Percentiles rank a stretch among this genome's conserved stretches.
Conservation (phyloP, 2,888 invertebrate species). For the Hirtodrosophila alboralis region DNA sequence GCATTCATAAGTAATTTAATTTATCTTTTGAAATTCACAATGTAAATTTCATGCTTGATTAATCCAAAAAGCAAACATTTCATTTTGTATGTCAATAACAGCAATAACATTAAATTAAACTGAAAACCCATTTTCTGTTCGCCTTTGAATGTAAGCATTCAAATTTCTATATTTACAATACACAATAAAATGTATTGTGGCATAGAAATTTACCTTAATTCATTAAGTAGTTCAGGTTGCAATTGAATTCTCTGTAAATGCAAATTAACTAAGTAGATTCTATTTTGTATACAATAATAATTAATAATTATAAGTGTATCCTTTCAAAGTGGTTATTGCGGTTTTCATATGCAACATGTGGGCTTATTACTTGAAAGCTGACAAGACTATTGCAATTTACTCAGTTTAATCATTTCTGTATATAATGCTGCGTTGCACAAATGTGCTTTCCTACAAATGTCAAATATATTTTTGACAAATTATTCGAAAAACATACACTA, state of each 20-base stretch:
- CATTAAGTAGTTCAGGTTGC: not conserved
- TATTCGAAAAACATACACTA: conserved; percentile 38
- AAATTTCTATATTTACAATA: no score
- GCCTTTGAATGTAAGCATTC: no score
- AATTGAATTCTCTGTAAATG: conserved; percentile 6
- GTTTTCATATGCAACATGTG: not conserved
- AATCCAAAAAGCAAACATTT: conserved; percentile 15
- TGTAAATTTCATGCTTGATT: conserved; percentile 32
- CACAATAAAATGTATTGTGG: no score
- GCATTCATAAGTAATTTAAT: not conserved
- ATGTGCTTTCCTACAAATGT: conserved; percentile 47
- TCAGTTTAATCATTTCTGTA: conserved; percentile 32
- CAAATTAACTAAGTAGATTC: not conserved
- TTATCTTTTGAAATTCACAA: conserved; percentile 4
- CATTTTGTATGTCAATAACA: conserved; percentile 16
- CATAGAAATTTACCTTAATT: no score
- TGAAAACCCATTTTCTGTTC: not conserved
- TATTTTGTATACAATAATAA: conserved; percentile 1
- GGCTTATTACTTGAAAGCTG: conserved; percentile 20
- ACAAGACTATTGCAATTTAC: conserved; percentile 16
- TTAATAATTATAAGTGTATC: conserved; percentile 7
- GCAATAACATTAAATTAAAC: conserved; percentile 7
- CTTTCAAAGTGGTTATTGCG: conserved; percentile 1
- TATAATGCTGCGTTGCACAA: conserved; percentile 4
- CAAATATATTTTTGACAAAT: conserved; percentile 71